Base-by-base conservation (phyloP, 1,140 invertebrate species). In the Lepidurus couesii region DNA sequence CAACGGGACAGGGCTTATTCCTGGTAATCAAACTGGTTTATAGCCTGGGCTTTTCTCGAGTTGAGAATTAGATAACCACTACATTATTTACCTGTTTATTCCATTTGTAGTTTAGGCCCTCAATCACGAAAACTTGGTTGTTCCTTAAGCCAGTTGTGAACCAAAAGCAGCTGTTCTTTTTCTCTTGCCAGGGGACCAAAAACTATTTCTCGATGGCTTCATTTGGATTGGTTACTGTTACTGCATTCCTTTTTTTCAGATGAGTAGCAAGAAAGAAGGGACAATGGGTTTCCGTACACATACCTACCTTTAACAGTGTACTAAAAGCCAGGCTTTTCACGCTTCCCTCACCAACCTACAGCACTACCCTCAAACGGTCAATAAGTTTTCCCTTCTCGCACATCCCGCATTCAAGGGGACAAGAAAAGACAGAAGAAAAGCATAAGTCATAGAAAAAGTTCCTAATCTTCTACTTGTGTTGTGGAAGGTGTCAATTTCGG, bases 291-390 rank as follows among this genome's bases (percentile, higher is more conserved):
- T 34, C 53, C 21, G 16, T 65, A 65, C 13, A 65, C 53, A 13
- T 21, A 13, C 53, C 7, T 65, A 65, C 8, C 13, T 65, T 65
- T 65, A 65, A 65, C 21, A 65, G 53, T 65, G 53, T 21, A 65
- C 9, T 65, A 65, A 65, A 65, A 65, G 7, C 16, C 53, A 65
- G 21, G 53, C 53, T 65, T 65, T 65, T 65, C 53, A 65, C 53
- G 53, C 53, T 65, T 65, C 53, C 21, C 53, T 65, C 4, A 21
- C 53, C 53, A 65, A 65, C 53, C 21, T 65, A 65, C 53, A 65
- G 21, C 53, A 65, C 53, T 65, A 65, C 53, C 53, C n/a, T 65
- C 53, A 21, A 65, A 65, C 53, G 53, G 53, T 65, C 53, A 65
- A 65, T 65, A 65, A 65, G 53, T 65, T 65, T 65, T 8, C 53